phyloP scores from a whole-genome alignment of 2,113 vertebrate genomes.

The Tyrannus savana region DNA sequence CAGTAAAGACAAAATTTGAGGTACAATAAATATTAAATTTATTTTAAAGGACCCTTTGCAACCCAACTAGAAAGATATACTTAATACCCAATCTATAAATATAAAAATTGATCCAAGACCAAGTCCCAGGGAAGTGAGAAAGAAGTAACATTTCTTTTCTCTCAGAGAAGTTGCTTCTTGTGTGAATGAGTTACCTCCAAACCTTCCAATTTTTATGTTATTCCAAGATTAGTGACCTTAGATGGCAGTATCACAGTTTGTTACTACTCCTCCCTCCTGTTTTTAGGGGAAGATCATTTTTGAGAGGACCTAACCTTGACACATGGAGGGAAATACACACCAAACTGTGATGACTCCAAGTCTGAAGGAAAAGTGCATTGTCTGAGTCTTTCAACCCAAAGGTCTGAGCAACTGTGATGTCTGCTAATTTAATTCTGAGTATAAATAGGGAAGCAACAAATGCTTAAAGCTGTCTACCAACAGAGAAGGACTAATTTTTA shows the following conservation, averaged over 20 bases:
- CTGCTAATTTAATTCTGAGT: background rate
- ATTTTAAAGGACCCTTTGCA: constrained; percentile 5
- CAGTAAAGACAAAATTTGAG: constrained; percentile 23
- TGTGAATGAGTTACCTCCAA: background rate
- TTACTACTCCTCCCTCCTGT: background rate
- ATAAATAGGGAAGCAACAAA: background rate
- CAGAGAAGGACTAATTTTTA: background rate
- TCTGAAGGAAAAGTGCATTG: background rate
- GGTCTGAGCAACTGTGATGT: background rate
- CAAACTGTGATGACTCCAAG: background rate
- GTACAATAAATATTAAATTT: background rate
- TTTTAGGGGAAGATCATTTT: background rate
- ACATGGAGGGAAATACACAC: accelerated
- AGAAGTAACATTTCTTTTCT: background rate
- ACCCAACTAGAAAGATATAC: background rate
- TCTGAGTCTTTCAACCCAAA: background rate
- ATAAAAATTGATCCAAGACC: constrained; percentile 38
- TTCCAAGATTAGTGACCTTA: background rate
- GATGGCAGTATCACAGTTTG: background rate
- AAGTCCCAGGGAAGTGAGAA: background rate
- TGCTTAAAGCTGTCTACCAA: background rate
- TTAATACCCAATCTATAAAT: constrained; percentile 27
- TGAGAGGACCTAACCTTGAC: background rate
- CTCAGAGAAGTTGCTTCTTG: background rate
- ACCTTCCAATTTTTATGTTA: background rate